Conservation (phyloP, 1,140 invertebrate species). For the Cotesia typhae region DNA sequence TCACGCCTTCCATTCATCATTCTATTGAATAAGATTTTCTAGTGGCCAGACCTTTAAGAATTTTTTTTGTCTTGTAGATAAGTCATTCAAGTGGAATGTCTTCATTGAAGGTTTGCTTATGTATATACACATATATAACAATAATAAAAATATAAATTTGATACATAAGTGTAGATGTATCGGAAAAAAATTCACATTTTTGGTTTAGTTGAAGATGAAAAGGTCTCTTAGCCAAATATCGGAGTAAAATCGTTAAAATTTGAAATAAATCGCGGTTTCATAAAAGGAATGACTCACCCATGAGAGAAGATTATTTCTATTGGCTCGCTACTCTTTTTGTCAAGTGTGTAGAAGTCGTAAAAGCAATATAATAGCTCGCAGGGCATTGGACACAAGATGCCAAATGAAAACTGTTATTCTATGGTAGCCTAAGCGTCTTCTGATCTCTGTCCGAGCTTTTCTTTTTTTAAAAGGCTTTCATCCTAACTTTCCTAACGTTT, state of each 20-base stretch:
- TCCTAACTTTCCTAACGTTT: slow-evolving; percentile 4
- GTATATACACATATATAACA: not conserved
- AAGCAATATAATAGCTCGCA: no score
- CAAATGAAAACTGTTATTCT: slow-evolving; percentile 35
- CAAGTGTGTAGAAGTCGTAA: no score
- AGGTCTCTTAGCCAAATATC: no score
- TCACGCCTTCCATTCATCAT: slow-evolving; percentile 31
- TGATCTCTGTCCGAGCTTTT: not conserved
- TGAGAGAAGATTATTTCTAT: no score
- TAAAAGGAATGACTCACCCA: no score
- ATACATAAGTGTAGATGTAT: not conserved
- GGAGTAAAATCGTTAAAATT: no score
- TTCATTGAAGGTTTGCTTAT: slow-evolving; percentile 15
- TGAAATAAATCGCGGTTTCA: no score
- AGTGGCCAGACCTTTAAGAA: slow-evolving; percentile 1
- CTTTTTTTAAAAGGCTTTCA: slow-evolving; percentile 12
- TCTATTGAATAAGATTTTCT: slow-evolving; percentile 16
- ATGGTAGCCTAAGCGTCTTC: slow-evolving; percentile 33
- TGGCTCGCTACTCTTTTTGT: no score
- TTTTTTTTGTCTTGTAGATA: slow-evolving; percentile 10
- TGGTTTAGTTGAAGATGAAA: not conserved
- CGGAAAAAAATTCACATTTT: not conserved
- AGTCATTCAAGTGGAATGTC: not conserved
- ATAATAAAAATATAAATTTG: not conserved
- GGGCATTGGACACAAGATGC: slow-evolving; percentile 21